Evolutionary conservation across 2,888 invertebrate species (phyloP), one percentile per base, ranked within the genome.

Genomic region (Conistra vaccinii): DNA sequence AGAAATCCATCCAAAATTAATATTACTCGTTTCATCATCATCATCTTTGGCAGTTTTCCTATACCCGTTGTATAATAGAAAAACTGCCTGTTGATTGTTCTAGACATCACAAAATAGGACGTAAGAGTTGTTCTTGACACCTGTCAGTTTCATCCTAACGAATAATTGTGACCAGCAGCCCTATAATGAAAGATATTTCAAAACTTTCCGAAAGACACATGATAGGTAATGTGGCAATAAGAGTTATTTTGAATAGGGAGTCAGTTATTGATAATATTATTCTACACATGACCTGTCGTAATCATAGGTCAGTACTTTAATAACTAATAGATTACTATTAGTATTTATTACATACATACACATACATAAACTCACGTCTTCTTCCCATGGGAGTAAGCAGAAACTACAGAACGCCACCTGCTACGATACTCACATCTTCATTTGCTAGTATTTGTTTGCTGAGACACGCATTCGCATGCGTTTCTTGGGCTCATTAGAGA

Each of bases 1-100:
- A n/a, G n/a, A n/a, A n/a, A n/a, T n/a, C n/a, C n/a, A n/a, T n/a
- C n/a, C n/a, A n/a, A n/a, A n/a, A n/a, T n/a, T 35, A 35, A 23
- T 39, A 14, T 35, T 65, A 45, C 53, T 45, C 6, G 32, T 81
- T 81, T 51, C 76, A 76, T 76, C 65, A 76, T 63, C 39, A 26
- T 58, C n/a, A 1, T 35, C 20, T 42, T 32, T 57, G 32, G 6
- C 14, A 12, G 14, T 42, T 71, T 20, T 45, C 1, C 3, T 26
- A n/a, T 53, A 3, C 5, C 2, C n/a, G 32, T 29, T 68, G 14
- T 23, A 29, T 12, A 14, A 48, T 23, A 65, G 45, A 29, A 48
- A 14, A 65, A 29, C 14, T 23, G 42, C 1, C 4, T 67, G 5
- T 32, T 12, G 53, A 32, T 29, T 23, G 17, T 39, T 51, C 3